phyloP scores from a whole-genome alignment of 1,140 invertebrate genomes.

The Metopolophium dirhodum region DNA sequence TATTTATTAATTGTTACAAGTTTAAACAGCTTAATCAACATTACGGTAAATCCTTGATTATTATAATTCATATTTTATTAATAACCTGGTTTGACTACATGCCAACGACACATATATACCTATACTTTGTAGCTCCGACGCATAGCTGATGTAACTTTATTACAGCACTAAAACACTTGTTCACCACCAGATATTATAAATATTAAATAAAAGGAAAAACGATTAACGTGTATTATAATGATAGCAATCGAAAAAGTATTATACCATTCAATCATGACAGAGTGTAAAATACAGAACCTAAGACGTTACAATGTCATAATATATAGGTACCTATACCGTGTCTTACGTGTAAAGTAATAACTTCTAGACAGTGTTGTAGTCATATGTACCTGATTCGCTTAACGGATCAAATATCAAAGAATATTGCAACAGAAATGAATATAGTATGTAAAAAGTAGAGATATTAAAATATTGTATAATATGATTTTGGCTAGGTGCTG shows the following conservation, averaged over 20 bases:
- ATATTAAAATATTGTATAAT: background rate
- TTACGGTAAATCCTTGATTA: background rate
- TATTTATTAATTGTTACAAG: background rate
- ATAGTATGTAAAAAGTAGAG: background rate
- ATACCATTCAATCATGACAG: background rate
- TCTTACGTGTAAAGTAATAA: background rate
- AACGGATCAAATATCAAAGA: background rate
- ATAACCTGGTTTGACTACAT: background rate
- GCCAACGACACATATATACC: background rate
- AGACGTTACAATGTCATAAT: background rate
- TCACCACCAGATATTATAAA: background rate
- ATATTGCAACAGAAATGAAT: background rate
- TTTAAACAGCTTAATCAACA: background rate
- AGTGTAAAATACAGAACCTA: background rate
- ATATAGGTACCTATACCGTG: background rate
- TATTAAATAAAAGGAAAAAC: background rate
- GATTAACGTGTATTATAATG: background rate
- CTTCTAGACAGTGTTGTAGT: background rate
- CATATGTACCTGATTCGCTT: background rate
- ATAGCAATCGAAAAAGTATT: background rate
- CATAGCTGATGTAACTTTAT: background rate
- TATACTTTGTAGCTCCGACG: background rate
- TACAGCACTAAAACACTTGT: background rate
- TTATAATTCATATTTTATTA: background rate
- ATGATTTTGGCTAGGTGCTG: background rate